A percentile compares a stretch with the other conserved stretches of the same genome.
Conservation (phyloP, 2,888 invertebrate species). For the Carabus problematicus region DNA sequence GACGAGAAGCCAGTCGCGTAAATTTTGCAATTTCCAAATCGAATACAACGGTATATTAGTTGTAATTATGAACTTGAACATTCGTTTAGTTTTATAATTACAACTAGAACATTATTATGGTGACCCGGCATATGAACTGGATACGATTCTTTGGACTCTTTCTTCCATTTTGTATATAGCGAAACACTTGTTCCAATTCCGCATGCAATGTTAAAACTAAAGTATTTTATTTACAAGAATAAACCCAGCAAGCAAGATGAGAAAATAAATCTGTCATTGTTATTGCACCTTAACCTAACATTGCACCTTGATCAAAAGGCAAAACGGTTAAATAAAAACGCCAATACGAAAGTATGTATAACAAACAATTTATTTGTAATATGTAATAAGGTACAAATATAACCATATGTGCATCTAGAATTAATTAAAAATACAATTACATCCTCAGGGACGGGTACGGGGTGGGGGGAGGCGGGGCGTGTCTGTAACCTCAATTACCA, state of each 20-base stretch:
- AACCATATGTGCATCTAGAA: constrained; percentile 38
- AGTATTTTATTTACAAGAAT: constrained; percentile 46
- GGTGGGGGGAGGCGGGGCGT: no score
- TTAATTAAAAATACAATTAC: constrained; percentile 32
- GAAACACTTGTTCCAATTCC: constrained; percentile 21
- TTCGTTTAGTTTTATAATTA: neutral
- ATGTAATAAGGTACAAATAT: constrained; percentile 42
- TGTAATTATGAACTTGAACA: neutral
- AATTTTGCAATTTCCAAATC: no score
- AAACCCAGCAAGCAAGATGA: constrained; percentile 50
- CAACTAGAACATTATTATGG: constrained; percentile 8
- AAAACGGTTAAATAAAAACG: neutral
- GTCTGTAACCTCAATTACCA: no score
- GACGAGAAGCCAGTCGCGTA: constrained; percentile 72
- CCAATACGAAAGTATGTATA: constrained; percentile 17
- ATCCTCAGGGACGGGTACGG: no score
- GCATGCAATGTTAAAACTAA: constrained; percentile 30
- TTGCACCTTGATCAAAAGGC: no score
- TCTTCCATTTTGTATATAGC: constrained; percentile 31
- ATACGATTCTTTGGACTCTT: constrained; percentile 27
- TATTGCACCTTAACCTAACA: neutral
- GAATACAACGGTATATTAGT: neutral
- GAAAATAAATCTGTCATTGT: constrained; percentile 20
- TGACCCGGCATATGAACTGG: constrained; percentile 27
- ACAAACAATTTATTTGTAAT: constrained; percentile 39